phyloP scores from a whole-genome alignment of 1,140 invertebrate species.

The Euborellia annulipes region DNA sequence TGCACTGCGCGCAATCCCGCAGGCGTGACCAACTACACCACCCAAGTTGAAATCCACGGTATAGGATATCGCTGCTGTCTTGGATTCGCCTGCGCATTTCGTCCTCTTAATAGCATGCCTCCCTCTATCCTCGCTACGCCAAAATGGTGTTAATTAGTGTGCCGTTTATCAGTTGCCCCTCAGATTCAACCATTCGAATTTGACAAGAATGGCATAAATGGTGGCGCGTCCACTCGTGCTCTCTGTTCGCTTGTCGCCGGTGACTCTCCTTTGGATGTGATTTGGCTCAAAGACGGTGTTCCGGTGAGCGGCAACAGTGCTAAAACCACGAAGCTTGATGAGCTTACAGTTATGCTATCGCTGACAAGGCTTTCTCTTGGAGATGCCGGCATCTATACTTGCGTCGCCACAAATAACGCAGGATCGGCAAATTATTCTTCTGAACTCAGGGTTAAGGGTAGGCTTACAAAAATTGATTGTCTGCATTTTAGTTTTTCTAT shows the following conservation, averaged over 20 bases:
- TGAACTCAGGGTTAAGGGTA: slow-evolving; percentile 36
- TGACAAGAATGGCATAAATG: slow-evolving; percentile 40
- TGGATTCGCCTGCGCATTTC: neutral
- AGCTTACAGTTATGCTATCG: slow-evolving; percentile 22
- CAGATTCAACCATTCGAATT: slow-evolving; percentile 47
- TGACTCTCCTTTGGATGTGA: slow-evolving; percentile 50
- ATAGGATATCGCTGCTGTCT: slow-evolving; percentile 1
- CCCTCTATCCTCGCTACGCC: neutral
- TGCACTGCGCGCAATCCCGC: slow-evolving; percentile 56
- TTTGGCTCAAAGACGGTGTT: slow-evolving; percentile 45
- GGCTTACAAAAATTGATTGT: slow-evolving; percentile 19
- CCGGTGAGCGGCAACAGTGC: slow-evolving; percentile 22
- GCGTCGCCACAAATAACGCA: slow-evolving; percentile 49
- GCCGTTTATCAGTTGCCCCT: slow-evolving; percentile 37
- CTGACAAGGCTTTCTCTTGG: slow-evolving; percentile 27
- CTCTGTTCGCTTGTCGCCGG: slow-evolving; percentile 57
- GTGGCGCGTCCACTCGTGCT: slow-evolving; percentile 49
- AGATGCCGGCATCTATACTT: slow-evolving; percentile 55
- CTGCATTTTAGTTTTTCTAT: slow-evolving; percentile 9
- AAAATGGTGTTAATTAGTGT: neutral
- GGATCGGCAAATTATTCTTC: slow-evolving; percentile 42
- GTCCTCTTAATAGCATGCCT: neutral
- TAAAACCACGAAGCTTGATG: slow-evolving; percentile 21
- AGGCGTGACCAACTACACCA: slow-evolving; percentile 44
- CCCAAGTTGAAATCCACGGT: slow-evolving; percentile 32